Conservation (phyloP, 2,797 vertebrate species). For the Trachurus trachurus region DNA sequence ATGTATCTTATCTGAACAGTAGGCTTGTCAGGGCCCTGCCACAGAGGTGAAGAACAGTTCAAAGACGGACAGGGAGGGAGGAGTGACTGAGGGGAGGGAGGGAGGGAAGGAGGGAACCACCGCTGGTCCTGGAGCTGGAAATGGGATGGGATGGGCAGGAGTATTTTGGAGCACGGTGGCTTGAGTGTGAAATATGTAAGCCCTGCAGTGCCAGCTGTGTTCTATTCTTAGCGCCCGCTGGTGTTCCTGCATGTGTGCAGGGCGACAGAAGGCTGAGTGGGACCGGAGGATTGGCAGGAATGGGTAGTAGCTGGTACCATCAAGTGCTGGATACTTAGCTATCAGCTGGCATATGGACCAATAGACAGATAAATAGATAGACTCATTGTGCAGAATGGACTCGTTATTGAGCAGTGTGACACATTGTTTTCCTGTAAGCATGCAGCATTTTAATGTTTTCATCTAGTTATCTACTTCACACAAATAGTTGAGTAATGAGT, state of each 20-base stretch:
- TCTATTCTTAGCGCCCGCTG: slow-evolving; percentile 85
- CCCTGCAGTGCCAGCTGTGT: slow-evolving; percentile 86
- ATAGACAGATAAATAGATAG: slow-evolving; percentile 11
- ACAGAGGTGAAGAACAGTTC: slow-evolving; percentile 78
- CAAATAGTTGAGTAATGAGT: too few relatives aligned
- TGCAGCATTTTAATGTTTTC: neutral
- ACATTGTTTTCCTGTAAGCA: neutral
- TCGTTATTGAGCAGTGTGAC: neutral
- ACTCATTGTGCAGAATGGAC: neutral
- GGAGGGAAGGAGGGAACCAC: slow-evolving; percentile 50
- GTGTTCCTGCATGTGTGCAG: slow-evolving; percentile 76
- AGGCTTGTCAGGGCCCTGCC: slow-evolving; percentile 64
- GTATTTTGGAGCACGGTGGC: slow-evolving; percentile 81
- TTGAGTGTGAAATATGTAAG: slow-evolving; percentile 86
- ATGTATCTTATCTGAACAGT: slow-evolving; percentile 71
- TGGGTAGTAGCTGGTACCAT: slow-evolving; percentile 54
- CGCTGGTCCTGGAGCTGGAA: slow-evolving; percentile 73
- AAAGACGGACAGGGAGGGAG: slow-evolving; percentile 52
- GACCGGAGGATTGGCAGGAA: slow-evolving; percentile 73
- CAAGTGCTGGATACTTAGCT: slow-evolving; percentile 57
- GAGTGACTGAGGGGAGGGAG: slow-evolving; percentile 10
- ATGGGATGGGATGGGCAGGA: slow-evolving; percentile 72
- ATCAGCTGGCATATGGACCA: slow-evolving; percentile 11
- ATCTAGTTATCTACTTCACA: too few relatives aligned
- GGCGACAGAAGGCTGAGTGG: slow-evolving; percentile 77